Evolutionary conservation across 2,888 invertebrate genomes (phyloP).

Genomic region (Drosophila nr. medialis): DNA sequence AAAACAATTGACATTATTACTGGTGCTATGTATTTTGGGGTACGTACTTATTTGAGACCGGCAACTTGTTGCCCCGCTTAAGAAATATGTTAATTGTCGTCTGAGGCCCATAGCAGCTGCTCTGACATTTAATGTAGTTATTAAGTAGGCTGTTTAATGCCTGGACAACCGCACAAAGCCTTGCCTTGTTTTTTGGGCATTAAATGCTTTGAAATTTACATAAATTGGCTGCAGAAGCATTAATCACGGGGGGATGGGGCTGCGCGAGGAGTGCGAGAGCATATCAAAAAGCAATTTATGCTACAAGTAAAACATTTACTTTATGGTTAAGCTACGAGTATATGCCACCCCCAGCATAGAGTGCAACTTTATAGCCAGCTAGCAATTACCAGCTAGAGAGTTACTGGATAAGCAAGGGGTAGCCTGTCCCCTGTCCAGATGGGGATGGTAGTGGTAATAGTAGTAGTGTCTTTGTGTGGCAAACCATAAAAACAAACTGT

Average conservation of each 20-base stretch:
- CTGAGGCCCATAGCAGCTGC: conserved; percentile 50
- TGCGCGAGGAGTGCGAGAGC: conserved; percentile 4
- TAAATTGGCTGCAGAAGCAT: conserved; percentile 39
- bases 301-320: conserved; percentile 72
- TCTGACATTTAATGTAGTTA: conserved; percentile 54
- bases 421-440: not conserved
- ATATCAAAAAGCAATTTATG: conserved; percentile 67
- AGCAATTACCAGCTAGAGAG: conserved; percentile 65
- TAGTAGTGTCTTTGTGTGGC: conserved; percentile 68
- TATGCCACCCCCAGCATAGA: conserved; percentile 10
- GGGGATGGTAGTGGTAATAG: conserved; percentile 8
- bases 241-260: not conserved
- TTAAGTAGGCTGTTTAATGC: conserved; percentile 64
- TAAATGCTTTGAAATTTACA: conserved; percentile 63
- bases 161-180: conserved; percentile 40
- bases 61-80: conserved; percentile 67
- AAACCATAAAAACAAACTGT: conserved; percentile 73
- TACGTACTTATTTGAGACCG: conserved; percentile 48
- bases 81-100: conserved; percentile 72
- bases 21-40: conserved; percentile 22
- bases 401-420: conserved; percentile 2
- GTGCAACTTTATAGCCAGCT: conserved; percentile 66
- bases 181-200: conserved; percentile 9
- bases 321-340: conserved; percentile 41
- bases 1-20: conserved; percentile 60